phyloP scores from a whole-genome alignment of 1,140 invertebrate genomes.

The Panulirus ornatus region DNA sequence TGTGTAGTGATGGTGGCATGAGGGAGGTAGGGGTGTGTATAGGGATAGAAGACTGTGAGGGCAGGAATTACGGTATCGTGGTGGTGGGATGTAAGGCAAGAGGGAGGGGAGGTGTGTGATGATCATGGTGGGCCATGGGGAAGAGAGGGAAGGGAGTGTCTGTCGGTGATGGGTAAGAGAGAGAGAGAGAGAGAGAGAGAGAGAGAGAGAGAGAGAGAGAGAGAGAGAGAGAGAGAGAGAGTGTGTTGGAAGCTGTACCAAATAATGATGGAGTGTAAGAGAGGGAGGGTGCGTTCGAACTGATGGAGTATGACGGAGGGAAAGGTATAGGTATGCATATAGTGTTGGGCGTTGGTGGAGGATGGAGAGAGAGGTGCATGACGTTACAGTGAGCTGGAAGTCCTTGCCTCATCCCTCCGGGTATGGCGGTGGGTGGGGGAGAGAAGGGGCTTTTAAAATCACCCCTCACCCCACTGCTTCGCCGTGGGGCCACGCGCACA shows the following conservation, averaged over 20 bases:
- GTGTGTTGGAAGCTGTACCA: no score
- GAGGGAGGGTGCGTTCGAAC: no score
- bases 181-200: background rate
- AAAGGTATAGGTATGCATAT: no score
- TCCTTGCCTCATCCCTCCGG: no score
- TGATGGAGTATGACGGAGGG: no score
- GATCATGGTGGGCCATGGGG: background rate
- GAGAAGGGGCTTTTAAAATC: no score
- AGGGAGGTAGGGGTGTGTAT: background rate
- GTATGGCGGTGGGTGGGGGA: no score
- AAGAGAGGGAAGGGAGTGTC: background rate
- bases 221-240: constrained; percentile 22
- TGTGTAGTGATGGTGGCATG: background rate
- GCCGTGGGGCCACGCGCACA: no score
- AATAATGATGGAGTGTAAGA: no score
- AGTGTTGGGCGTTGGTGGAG: no score
- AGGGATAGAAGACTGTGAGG: background rate
- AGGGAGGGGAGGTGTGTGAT: background rate
- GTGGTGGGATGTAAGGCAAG: background rate
- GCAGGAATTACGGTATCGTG: background rate
- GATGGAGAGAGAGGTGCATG: background rate
- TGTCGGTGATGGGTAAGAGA: background rate
- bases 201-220: constrained; percentile 9
- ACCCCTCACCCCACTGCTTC: no score
- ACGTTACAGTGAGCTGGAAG: no score